phyloP scores from a whole-genome alignment of 2,113 vertebrate species.

The Psettodes erumei region DNA sequence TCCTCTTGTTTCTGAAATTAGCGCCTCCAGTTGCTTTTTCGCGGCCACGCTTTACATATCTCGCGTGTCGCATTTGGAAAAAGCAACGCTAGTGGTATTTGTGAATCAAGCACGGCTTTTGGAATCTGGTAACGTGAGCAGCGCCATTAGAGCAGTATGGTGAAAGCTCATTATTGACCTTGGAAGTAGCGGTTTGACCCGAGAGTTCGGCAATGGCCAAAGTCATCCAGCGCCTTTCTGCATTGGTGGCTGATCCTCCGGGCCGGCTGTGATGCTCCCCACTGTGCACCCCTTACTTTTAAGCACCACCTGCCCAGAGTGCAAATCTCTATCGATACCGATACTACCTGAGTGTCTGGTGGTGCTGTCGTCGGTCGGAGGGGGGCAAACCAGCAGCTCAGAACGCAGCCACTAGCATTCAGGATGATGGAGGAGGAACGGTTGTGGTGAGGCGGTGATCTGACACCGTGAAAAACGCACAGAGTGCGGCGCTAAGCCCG shows the following conservation, averaged over 20 bases:
- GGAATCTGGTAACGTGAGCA: not conserved
- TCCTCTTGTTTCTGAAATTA: conserved; percentile 69
- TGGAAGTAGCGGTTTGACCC: not conserved
- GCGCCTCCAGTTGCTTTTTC: conserved; percentile 53
- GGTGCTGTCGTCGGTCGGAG: too few species aligned
- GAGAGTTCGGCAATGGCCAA: too few species aligned
- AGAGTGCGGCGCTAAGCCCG: not conserved
- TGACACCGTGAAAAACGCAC: not conserved
- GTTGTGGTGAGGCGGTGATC: not conserved
- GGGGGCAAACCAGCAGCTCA: too few species aligned
- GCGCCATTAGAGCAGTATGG: not conserved
- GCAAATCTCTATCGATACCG: too few species aligned
- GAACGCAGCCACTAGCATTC: too few species aligned
- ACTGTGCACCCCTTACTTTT: too few species aligned
- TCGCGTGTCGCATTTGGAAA: not conserved
- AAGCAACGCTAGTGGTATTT: not conserved
- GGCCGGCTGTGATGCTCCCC: too few species aligned
- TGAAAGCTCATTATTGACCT: not conserved
- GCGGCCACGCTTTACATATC: conserved; percentile 50
- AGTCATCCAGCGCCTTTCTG: too few species aligned
- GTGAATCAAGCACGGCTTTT: conserved; percentile 7
- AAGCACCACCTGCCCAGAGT: too few species aligned
- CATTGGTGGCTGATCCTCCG: too few species aligned
- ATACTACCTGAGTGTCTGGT: too few species aligned
- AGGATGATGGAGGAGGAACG: not conserved